Evolutionary conservation across 2,797 vertebrate species (phyloP), one percentile per base, ranked within the genome.

Genomic region (Dermochelys coriacea): DNA sequence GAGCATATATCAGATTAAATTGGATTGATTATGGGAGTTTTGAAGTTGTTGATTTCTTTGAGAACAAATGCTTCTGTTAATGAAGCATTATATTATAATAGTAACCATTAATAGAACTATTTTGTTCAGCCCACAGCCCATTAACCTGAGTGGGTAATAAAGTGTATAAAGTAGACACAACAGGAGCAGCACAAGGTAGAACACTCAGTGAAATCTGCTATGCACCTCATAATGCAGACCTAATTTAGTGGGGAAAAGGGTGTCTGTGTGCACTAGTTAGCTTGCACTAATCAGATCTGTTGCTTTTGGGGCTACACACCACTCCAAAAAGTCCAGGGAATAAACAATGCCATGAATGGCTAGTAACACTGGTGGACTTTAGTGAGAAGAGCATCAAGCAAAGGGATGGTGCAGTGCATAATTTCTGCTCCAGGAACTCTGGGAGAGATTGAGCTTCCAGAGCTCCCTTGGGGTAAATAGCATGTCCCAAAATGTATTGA

Each of bases 41-140:
- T 95, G 93, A 95, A 94, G 86, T 94, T 96, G 96, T 95, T 97
- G 96, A 97, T 97, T 97, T 96, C 95, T 96, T 96, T 95, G 92
- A 95, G 94, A 95, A 89, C 19, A 71, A 71, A 41, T 71, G 64
- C 64, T 82, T 96, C 88, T 89, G 86, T 93, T 97, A 96, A 96
- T 21, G 61, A 96, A 96, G 90, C 94, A 93, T 96, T 97, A 86
- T 96, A 93, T 97, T 93, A 91, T 93, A 95, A 82, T 77, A 92
- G 85, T 93, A 93, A 45, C 49, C 88, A 93, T 96, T 97, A 97
- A 86, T 71, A 93, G 92, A 79, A 6, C 57, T 85, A 78, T 84
- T 96, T 89, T 87, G 79, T 85, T 86, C 31, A 87, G 95, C 87
- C 95, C 94, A 95, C 31, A 16, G 90, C 85, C 94, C 87, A 68